Conservation (phyloP, 2,888 invertebrate species). For the Sycophila texana region DNA sequence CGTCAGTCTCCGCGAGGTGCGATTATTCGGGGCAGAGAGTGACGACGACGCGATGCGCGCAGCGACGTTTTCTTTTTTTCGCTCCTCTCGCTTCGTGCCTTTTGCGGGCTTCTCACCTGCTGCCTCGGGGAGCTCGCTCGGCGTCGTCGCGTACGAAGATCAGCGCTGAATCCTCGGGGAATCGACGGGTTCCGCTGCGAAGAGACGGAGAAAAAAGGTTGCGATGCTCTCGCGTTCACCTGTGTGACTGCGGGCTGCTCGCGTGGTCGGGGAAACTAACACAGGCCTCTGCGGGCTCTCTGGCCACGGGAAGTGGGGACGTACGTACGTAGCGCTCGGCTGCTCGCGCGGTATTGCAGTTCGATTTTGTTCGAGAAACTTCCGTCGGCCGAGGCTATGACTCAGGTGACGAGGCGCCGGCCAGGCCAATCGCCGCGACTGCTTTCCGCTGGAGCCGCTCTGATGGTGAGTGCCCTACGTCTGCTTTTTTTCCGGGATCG, state of each 20-base stretch:
- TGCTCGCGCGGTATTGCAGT: constrained; percentile 50
- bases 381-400: constrained; percentile 39
- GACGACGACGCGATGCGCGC: too few species aligned
- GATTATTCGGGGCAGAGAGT: too few species aligned
- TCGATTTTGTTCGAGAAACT: constrained; percentile 55
- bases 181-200: background rate
- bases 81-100: too few species aligned
- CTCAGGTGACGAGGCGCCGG: background rate
- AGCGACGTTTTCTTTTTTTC: too few species aligned
- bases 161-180: background rate
- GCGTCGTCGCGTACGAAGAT: background rate
- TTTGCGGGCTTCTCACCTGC: too few species aligned
- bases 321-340: background rate
- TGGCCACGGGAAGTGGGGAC: constrained; percentile 5
- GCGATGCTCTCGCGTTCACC: constrained; percentile 20
- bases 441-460: constrained; percentile 13
- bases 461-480: too few species aligned
- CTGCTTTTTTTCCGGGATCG: background rate
- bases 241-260: constrained; percentile 30
- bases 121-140: background rate
- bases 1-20: too few species aligned
- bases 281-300: background rate
- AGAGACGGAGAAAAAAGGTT: background rate
- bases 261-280: constrained; percentile 41
- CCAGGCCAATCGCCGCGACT: constrained; percentile 31